Conservation (phyloP, 2,113 vertebrate genomes). For the Salvelinus namaycush region DNA sequence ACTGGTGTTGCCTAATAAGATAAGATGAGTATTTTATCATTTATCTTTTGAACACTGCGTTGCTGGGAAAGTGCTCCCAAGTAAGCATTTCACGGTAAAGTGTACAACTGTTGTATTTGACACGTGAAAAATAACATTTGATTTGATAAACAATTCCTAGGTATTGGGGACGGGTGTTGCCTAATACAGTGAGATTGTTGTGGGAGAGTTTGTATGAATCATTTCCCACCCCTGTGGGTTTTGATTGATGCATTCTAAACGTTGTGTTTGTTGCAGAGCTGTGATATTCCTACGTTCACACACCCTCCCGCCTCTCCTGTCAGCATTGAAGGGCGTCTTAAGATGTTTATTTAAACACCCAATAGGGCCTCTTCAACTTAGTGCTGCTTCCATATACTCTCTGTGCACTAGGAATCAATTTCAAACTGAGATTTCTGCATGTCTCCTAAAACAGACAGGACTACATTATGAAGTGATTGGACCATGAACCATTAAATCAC, state of each 20-base stretch:
- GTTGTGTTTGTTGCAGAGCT: no score
- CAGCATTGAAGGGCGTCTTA: not conserved
- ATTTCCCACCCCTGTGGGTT: not conserved
- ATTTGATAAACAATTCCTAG: not conserved
- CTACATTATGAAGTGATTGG: not conserved
- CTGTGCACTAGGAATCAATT: not conserved
- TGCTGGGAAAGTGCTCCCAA: no score
- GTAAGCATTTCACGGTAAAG: no score
- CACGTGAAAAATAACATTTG: not conserved
- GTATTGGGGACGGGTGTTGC: no score
- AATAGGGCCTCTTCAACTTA: not conserved
- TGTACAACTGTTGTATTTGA: no score
- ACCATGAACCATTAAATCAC: not conserved
- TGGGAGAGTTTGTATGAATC: not conserved
- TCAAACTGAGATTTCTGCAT: no score
- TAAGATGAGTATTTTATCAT: no score
- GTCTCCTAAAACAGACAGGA: no score
- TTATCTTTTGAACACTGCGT: no score
- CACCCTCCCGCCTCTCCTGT: no score
- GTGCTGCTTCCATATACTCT: not conserved
- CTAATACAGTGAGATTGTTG: no score
- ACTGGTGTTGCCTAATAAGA: not conserved
- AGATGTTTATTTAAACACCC: not conserved
- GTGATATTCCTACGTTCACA: no score
- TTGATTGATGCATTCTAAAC: not conserved